Percentiles rank a stretch among this genome's conserved stretches.
Evolutionary conservation across 2,797 vertebrate species (phyloP).

Genomic region (Melanogrammus aeglefinus): DNA sequence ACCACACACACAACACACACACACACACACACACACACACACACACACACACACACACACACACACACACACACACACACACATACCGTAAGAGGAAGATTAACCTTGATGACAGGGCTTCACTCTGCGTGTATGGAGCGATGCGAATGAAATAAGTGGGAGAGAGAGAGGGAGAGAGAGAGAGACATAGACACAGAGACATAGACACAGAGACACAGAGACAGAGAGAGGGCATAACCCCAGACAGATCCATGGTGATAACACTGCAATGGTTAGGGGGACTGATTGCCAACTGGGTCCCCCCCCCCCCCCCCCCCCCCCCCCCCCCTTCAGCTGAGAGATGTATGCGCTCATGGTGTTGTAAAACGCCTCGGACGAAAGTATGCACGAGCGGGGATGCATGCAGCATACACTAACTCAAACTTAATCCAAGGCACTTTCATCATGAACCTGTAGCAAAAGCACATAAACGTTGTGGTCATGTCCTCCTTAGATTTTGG

Average conservation of each 20-base stretch:
- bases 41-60: too few species aligned
- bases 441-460: not conserved
- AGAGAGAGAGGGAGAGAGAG: too few species aligned
- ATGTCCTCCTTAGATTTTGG: not conserved
- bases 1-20: too few species aligned
- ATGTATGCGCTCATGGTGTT: not conserved
- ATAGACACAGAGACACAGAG: too few species aligned
- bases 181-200: too few species aligned
- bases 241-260: not conserved
- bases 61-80: too few species aligned
- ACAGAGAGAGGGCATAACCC: not conserved
- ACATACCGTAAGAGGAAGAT: not conserved
- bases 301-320: not conserved
- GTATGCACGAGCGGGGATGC: not conserved
- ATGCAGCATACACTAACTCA: not conserved
- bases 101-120: not conserved
- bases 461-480: not conserved
- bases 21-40: too few species aligned
- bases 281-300: not conserved
- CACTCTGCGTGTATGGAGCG: not conserved
- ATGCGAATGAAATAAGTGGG: not conserved
- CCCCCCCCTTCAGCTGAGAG: not conserved
- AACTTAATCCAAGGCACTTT: not conserved
- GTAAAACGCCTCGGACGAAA: not conserved
- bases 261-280: not conserved